Percentiles rank a stretch among this genome's conserved stretches.
Evolutionary conservation across 2,113 vertebrate species (phyloP).

Genomic region (Campylorhamphus procurvoides): DNA sequence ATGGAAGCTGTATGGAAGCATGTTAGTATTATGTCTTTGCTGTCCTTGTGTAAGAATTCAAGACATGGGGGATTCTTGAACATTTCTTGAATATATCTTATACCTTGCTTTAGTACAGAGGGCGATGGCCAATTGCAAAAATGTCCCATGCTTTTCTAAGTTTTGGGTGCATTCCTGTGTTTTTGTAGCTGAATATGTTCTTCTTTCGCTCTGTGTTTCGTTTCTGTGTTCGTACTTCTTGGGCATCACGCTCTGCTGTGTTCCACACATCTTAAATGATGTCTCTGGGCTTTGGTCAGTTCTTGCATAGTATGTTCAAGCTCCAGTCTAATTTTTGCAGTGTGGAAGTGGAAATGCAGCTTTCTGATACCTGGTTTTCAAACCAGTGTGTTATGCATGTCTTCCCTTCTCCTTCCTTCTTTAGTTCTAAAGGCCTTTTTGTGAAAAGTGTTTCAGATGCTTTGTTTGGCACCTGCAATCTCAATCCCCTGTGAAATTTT

Average conservation of each 20-base stretch:
- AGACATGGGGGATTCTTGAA: not conserved
- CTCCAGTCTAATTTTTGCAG: not conserved
- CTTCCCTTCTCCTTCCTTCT: not conserved
- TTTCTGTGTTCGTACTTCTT: not conserved
- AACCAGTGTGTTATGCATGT: not conserved
- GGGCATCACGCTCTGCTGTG: not conserved
- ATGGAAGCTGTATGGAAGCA: not conserved
- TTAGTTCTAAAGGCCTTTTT: not conserved
- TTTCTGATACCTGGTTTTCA: not conserved
- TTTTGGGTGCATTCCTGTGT: not conserved
- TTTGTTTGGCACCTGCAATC: slow-evolving; percentile 42
- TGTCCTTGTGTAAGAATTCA: not conserved
- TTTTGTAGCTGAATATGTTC: accelerated
- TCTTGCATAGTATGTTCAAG: not conserved
- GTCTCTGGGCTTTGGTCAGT: not conserved
- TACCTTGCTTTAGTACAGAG: not conserved
- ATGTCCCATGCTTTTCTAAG: not conserved
- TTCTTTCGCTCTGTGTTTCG: not conserved
- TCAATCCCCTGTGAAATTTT: slow-evolving; percentile 30
- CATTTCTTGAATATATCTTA: not conserved
- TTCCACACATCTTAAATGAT: not conserved
- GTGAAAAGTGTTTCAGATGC: not conserved
- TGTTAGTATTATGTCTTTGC: not conserved
- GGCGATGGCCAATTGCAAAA: not conserved
- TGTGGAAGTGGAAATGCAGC: not conserved